Evolutionary conservation across 1,140 invertebrate genomes (phyloP).

Genomic region (Kradibia gibbosae): DNA sequence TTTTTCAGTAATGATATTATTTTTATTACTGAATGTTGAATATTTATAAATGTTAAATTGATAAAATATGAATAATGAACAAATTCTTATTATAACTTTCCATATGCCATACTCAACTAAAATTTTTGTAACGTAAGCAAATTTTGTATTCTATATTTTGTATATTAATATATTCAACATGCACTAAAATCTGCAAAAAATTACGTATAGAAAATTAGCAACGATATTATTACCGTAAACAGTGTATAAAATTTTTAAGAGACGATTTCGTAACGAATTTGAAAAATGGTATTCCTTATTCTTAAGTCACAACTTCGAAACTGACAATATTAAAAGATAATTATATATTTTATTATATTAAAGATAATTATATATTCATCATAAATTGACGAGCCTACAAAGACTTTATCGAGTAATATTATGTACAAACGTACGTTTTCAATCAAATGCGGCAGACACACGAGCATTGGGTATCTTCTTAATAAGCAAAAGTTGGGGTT

Average conservation of each 20-base stretch:
- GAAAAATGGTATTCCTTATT: neutral
- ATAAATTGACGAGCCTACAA: neutral
- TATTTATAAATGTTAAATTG: too few species aligned
- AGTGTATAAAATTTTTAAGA: neutral
- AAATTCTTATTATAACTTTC: too few species aligned
- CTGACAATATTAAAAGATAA: neutral
- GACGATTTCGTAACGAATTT: neutral
- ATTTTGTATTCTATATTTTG: neutral
- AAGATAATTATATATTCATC: neutral
- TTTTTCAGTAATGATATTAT: too few species aligned
- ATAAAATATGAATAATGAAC: too few species aligned
- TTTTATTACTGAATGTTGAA: too few species aligned
- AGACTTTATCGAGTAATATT: neutral
- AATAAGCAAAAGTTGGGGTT: slow-evolving; percentile 11
- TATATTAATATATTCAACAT: neutral
- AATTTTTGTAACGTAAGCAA: neutral
- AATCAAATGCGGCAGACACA: neutral
- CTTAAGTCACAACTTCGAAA: neutral
- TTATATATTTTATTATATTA: too few species aligned
- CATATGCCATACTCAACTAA: neutral
- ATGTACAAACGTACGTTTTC: neutral
- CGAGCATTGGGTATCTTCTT: neutral
- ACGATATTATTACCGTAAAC: neutral
- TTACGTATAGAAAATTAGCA: neutral
- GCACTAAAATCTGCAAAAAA: neutral